Conservation (phyloP, 1,140 invertebrate species). For the Hylaeus volcanicus region DNA sequence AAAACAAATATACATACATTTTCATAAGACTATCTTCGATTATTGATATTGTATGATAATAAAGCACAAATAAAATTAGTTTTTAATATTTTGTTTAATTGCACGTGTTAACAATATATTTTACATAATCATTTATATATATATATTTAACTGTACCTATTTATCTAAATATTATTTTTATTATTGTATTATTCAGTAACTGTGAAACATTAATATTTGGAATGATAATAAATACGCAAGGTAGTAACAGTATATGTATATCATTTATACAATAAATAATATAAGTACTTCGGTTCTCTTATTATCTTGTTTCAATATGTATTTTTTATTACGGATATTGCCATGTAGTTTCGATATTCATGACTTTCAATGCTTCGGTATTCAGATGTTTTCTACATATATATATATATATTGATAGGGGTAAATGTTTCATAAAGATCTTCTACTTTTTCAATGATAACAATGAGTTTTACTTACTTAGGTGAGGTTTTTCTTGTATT, state of each 20-base stretch:
- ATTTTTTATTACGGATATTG: constrained; percentile 20
- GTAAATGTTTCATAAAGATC: neutral
- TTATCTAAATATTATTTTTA: constrained; percentile 33
- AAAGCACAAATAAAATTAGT: neutral
- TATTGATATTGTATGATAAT: neutral
- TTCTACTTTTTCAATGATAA: neutral
- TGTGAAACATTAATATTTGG: constrained; percentile 11
- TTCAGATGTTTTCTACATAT: neutral
- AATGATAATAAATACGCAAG: constrained; percentile 32
- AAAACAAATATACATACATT: neutral
- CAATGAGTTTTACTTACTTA: no score
- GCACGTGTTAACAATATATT: constrained; percentile 22
- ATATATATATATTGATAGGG: neutral
- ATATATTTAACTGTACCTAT: constrained; percentile 3
- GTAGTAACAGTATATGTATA: constrained; percentile 14
- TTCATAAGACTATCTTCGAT: neutral
- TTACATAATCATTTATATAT: constrained; percentile 3
- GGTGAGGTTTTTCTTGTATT: neutral
- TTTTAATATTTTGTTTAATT: constrained; percentile 18
- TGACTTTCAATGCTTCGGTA: neutral
- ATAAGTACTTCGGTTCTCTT: constrained; percentile 17
- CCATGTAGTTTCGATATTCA: neutral
- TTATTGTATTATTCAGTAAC: constrained; percentile 35
- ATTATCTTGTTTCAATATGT: constrained; percentile 10
- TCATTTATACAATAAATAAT: constrained; percentile 25